These are phyloP conservation scores for Teleiodes luculella DNA, from an alignment of 2,888 invertebrate species.

Conservation along the genomic window DNA sequence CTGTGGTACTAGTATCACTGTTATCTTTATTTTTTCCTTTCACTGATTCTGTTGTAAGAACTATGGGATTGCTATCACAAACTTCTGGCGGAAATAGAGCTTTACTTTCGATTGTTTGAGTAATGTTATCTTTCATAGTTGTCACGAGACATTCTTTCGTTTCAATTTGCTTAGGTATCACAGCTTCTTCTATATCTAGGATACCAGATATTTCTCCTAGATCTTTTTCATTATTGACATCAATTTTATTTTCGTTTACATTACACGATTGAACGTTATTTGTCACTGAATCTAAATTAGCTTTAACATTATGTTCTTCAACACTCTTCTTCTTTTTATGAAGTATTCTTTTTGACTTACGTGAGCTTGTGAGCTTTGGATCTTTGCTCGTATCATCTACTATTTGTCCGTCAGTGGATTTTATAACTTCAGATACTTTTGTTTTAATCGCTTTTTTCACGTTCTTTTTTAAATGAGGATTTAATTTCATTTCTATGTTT, in stretches of 20 bases:
- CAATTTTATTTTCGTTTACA: neutral
- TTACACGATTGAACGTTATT: neutral
- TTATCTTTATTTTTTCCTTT: no score
- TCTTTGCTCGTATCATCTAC: no score
- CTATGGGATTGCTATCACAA: no score
- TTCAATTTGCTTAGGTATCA: slow-evolving; percentile 30
- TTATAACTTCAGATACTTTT: neutral
- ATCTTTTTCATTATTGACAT: slow-evolving; percentile 7
- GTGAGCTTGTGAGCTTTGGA: neutral
- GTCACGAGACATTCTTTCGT: neutral
- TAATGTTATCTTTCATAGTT: no score
- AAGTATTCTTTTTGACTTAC: slow-evolving; percentile 19
- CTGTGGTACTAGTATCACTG: no score
- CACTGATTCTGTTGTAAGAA: no score
- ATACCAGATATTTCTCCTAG: neutral
- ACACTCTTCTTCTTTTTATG: slow-evolving; percentile 13
- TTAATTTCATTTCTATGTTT: neutral
- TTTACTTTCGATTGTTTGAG: no score
- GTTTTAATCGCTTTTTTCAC: neutral
- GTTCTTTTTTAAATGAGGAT: neutral
- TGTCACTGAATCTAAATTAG: neutral
- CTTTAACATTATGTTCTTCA: neutral
- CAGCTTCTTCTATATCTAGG: slow-evolving; percentile 40
- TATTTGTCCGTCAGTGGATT: neutral
- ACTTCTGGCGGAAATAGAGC: no score